These are phyloP conservation scores for Drosophila infuscata DNA, from an alignment of 2,888 invertebrate species.

Conservation along the genomic window DNA sequence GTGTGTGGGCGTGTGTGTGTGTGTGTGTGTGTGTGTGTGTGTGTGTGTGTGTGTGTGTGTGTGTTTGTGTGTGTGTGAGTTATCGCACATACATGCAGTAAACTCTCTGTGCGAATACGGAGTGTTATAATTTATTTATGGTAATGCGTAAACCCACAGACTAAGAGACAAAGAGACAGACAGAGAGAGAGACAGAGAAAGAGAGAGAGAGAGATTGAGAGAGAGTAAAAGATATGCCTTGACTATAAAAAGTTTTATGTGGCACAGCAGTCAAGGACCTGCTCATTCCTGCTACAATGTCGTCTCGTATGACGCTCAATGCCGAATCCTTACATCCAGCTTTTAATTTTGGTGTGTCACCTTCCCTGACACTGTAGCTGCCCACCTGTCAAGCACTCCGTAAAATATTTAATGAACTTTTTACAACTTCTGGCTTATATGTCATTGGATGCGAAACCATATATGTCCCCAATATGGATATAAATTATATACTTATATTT, in stretches of 20 bases:
- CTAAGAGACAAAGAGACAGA: not conserved
- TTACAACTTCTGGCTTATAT: conserved; percentile 53
- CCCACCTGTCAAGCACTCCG: conserved; percentile 54
- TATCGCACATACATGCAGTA: conserved; percentile 76
- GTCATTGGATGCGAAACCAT: conserved; percentile 12
- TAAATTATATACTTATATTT: not conserved
- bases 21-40: conserved; percentile 32
- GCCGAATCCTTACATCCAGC: conserved; percentile 72
- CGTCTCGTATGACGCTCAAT: conserved; percentile 63
- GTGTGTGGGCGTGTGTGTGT: conserved; percentile 29
- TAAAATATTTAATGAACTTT: conserved; percentile 76
- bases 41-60: conserved; percentile 10
- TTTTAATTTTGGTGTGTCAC: conserved; percentile 75
- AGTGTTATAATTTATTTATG: conserved; percentile 80
- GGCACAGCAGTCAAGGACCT: conserved; percentile 26
- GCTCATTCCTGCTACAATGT: conserved; percentile 54
- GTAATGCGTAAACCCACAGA: conserved; percentile 68
- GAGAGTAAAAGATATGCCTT: conserved; percentile 8
- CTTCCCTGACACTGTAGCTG: conserved; percentile 41
- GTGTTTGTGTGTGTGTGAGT: conserved; percentile 52
- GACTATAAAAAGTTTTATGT: conserved; percentile 73
- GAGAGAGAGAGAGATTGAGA: not conserved
- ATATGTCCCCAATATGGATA: not conserved
- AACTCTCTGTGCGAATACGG: conserved; percentile 72
- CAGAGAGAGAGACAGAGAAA: not conserved